Percentiles rank a stretch among this genome's conserved stretches.
Evolutionary conservation across 2,797 vertebrate genomes (phyloP).

Genomic region (Poliocrania exsul): DNA sequence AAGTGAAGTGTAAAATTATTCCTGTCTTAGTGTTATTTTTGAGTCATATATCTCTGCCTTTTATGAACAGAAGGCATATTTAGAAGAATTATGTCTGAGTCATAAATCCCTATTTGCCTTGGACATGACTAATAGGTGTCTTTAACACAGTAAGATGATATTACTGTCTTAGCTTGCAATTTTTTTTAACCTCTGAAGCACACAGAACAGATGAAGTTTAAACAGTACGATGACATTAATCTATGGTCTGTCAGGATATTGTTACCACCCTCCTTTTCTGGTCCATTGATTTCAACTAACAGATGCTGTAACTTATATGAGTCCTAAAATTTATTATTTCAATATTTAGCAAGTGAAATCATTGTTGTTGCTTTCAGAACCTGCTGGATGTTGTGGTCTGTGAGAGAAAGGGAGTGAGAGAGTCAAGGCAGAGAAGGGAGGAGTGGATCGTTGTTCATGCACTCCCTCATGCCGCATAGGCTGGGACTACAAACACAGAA

Average conservation of each 20-base stretch:
- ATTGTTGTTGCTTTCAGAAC: background rate
- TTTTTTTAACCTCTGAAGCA: constrained; percentile 62
- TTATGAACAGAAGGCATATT: constrained; percentile 79
- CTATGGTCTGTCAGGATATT: constrained; percentile 28
- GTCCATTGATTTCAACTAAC: constrained; percentile 8
- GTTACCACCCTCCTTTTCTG: constrained; percentile 35
- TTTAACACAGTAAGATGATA: constrained; percentile 72
- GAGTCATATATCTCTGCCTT: constrained; percentile 78
- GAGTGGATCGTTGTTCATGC: background rate
- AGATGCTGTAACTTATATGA: constrained; percentile 25
- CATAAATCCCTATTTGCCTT: constrained; percentile 78
- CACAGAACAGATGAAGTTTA: constrained; percentile 59
- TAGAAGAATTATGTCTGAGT: constrained; percentile 78
- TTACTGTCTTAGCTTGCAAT: constrained; percentile 72
- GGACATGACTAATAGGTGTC: constrained; percentile 80
- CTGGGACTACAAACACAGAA: background rate
- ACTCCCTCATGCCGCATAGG: accelerated
- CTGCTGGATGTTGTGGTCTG: background rate
- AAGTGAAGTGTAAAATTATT: constrained; percentile 78
- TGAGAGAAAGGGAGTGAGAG: background rate
- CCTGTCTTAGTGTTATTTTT: constrained; percentile 79
- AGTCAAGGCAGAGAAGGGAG: background rate
- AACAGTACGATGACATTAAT: constrained; percentile 31
- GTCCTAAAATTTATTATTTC: constrained; percentile 23
- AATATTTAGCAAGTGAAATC: constrained; percentile 18